A percentile compares a stretch with the other conserved stretches of the same genome.
phyloP scores from a whole-genome alignment of 2,797 vertebrate species.

The Sphaeramia orbicularis region DNA sequence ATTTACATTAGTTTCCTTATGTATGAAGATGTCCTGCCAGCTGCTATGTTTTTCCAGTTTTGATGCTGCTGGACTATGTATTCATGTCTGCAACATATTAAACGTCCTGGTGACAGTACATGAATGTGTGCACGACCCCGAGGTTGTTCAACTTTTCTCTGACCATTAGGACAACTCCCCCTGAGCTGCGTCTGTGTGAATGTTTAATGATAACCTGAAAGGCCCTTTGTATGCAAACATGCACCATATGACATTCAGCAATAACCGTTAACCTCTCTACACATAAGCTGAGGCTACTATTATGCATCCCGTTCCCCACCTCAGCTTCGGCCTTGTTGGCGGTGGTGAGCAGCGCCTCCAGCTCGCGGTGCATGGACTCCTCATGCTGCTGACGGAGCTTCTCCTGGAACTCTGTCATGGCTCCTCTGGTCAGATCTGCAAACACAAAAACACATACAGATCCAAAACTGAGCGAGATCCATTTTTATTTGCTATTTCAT shows the following conservation, averaged over 20 bases:
- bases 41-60: too few species aligned
- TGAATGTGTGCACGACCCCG: not conserved
- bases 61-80: too few species aligned
- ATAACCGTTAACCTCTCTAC: not conserved
- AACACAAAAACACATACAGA: not conserved
- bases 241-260: not conserved
- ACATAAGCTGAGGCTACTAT: too few species aligned
- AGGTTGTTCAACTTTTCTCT: conserved; percentile 46
- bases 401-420: conserved; percentile 95
- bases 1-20: too few species aligned
- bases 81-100: not conserved
- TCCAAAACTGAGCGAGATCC: not conserved
- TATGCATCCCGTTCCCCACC: conserved; percentile 76
- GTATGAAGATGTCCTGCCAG: too few species aligned
- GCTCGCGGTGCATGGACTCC: conserved; percentile 93
- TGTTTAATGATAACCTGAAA: conserved; percentile 4
- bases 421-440: conserved; percentile 89
- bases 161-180: not conserved
- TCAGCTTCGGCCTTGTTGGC: conserved; percentile 84
- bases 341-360: conserved; percentile 89
- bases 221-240: conserved; percentile 10
- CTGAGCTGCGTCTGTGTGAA: not conserved
- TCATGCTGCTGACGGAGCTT: conserved; percentile 95
- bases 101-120: not conserved
- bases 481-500: not conserved